Evolutionary conservation across 2,113 vertebrate species (phyloP), one percentile per base, ranked within the genome.

Genomic region (Herpetotheres cachinnans): DNA sequence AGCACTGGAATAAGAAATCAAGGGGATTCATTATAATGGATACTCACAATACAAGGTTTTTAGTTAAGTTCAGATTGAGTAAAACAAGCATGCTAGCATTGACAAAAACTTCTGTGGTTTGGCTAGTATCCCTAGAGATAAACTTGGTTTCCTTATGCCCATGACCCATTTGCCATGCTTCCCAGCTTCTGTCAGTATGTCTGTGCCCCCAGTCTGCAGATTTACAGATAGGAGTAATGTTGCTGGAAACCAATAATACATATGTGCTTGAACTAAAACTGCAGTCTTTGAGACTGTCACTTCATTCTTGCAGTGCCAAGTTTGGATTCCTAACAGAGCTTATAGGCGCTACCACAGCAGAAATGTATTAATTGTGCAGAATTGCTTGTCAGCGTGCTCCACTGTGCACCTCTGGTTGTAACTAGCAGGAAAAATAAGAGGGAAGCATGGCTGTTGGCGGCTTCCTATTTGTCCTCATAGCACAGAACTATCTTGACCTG

Each of bases 1-100:
- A 98, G 63, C 98, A 98, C 98, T 98, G 97, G 16, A 97, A 94
- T 42, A 81, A 97, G 58, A 98, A 94, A 89, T 42, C 19, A 50
- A 90, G 13, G 26, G 34, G 10, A 21, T n/a, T 66, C 4, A 8
- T 94, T 92, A 32, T 13, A 56, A 72, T 0, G 21, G 38, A 29
- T 72, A 46, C 56, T 87, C 11, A 42, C 38, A 21, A 47, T 19
- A 18, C 24, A 73, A n/a, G 50, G 2, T 63, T 76, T 78, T 24
- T 38, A 67, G 42, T 70, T 40, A 55, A 49, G 10, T 61, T 61
- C 10, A 66, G 27, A 30, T 6, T 36, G 26, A 74, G 7, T 58
- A 46, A 69, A 87, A 63, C 65, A 65, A 36, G 54, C 16, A 18
- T 38, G 7, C 17, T 42, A 22, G 13, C 55, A 38, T 36, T 55